Base-by-base conservation (phyloP, 2,797 vertebrate species). In the Crenuchus spilurus region DNA sequence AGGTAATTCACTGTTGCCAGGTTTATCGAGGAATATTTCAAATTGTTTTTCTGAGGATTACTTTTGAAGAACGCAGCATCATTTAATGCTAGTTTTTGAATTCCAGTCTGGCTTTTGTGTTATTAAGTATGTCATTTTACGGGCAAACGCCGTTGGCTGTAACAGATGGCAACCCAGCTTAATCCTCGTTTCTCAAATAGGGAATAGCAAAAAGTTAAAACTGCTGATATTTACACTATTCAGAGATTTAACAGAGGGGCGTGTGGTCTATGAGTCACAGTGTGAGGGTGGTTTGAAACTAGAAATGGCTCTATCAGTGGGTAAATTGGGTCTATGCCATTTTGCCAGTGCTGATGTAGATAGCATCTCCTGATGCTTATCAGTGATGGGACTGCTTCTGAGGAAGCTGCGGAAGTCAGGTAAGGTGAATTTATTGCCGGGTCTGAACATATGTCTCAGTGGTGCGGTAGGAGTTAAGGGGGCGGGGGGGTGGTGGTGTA, bases 11-110 rank as follows among this genome's bases (percentile, higher is more conserved):
- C 20, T 4, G 31, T 39, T 24, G 51, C n/a, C 14, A 46, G 28
- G 62, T 64, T 55, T 11, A 54, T 70, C 20, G 51, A 52, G 14
- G 39, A 68, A 52, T 62, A 44, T 33, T 35, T 18, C 28, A 33
- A 13, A 70, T 60, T 44, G 26, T 26, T 61, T 26, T 61, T 33
- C 58, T 41, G 26, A 33, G 35, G 26, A 46, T 68, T 60, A 37
- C 57, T 37, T 39, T 58, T 37, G 18, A 35, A 58, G 55, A 62
- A 41, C 22, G 10, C 37, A 26, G 20, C 28, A 28, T 16, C 60
- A 26, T 18, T 62, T 42, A 41, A 62, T 49, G 1, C 5, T 44
- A 2, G 48, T 26, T 58, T 58, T 20, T 35, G n/a, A n/a, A 26
- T 41, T 41, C 16, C 6, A 41, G 60, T 2, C 37, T 41, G 3